phyloP scores from a whole-genome alignment of 37 sponge, comb jelly and placozoan species.

The Mnemiopsis leidyi region DNA sequence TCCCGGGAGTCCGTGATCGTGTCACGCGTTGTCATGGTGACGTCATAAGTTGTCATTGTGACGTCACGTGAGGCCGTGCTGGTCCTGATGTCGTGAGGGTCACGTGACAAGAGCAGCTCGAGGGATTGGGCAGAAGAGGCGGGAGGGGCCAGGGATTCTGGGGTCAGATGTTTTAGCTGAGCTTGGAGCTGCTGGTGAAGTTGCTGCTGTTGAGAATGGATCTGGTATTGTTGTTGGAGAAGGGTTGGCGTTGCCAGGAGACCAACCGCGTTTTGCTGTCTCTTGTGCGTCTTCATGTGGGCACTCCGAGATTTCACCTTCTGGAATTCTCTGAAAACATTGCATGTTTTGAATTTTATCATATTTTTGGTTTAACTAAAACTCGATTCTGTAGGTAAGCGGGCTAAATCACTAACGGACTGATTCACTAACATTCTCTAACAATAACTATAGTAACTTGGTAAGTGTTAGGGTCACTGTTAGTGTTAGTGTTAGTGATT shows the following conservation, averaged over 20 bases:
- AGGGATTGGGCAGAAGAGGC: neutral
- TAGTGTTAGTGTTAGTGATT: too few species aligned
- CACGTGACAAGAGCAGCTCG: conserved; percentile 2
- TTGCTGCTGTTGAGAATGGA: conserved; percentile 31
- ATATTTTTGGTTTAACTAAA: too few species aligned
- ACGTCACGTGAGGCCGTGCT: too few species aligned
- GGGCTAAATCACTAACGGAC: too few species aligned
- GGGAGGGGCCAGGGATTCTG: neutral
- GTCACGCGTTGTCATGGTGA: neutral
- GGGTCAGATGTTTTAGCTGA: neutral
- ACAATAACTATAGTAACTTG: too few species aligned
- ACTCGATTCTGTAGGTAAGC: too few species aligned
- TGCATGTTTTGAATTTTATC: too few species aligned
- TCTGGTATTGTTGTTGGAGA: conserved; percentile 18
- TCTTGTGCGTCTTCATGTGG: conserved; percentile 90
- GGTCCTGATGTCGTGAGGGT: conserved; percentile 16
- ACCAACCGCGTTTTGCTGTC: conserved; percentile 39
- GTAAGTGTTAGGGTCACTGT: too few species aligned
- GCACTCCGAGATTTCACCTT: conserved; percentile 95
- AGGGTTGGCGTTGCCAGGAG: neutral
- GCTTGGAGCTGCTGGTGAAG: conserved; percentile 54
- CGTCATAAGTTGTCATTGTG: neutral
- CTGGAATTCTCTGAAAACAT: conserved; percentile 80
- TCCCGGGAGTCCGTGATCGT: neutral
- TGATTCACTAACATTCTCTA: too few species aligned